Evolutionary conservation across 1,140 invertebrate genomes (phyloP).

Genomic region (Lepidurus packardi): DNA sequence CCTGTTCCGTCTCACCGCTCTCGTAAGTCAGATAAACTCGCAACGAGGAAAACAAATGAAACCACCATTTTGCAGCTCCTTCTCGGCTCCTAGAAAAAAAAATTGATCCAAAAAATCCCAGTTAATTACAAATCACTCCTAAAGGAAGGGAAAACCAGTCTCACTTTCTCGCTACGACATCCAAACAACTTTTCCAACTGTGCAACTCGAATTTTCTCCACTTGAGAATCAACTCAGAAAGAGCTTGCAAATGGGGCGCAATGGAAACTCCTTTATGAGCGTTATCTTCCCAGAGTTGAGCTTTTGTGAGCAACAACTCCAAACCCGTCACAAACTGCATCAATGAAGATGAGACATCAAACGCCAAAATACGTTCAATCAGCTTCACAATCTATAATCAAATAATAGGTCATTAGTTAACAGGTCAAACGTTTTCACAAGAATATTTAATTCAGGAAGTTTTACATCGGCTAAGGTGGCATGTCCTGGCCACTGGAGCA

Average conservation of each 20-base stretch:
- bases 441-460: neutral
- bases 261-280: conserved; percentile 81
- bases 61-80: conserved; percentile 78
- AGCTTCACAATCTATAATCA: conserved; percentile 31
- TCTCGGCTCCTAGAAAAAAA: conserved; percentile 51
- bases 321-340: conserved; percentile 84
- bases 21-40: conserved; percentile 46
- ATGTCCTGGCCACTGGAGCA: conserved; percentile 83
- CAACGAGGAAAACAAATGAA: conserved; percentile 70
- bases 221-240: conserved; percentile 75
- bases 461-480: conserved; percentile 69
- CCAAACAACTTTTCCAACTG: conserved; percentile 72
- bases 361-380: conserved; percentile 66
- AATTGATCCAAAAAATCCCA: conserved; percentile 20
- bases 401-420: conserved; percentile 12
- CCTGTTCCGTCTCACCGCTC: neutral
- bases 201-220: conserved; percentile 89
- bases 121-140: conserved; percentile 27
- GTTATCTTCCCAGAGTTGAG: conserved; percentile 85
- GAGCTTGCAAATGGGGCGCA: conserved; percentile 56
- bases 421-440: conserved; percentile 39
- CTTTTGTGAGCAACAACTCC: conserved; percentile 75
- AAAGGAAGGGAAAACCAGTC: conserved; percentile 16
- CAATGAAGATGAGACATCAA: conserved; percentile 72
- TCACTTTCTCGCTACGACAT: conserved; percentile 48